These are phyloP conservation scores for Illadopsis cleaveri DNA, from an alignment of 2,113 vertebrate genomes.

Conservation along the genomic window DNA sequence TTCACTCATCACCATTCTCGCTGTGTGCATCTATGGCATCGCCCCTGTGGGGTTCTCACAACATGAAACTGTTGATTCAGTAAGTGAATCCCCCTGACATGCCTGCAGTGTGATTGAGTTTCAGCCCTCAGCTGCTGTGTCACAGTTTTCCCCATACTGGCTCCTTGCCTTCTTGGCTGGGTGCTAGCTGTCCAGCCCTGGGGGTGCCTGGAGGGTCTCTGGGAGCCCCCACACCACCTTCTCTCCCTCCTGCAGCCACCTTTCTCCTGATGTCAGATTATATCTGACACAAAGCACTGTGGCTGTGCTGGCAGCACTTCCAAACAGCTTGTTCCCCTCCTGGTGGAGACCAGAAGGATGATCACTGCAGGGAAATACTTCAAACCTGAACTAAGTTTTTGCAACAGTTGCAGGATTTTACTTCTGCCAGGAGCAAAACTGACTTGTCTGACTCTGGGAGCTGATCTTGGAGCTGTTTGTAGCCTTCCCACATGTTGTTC, in stretches of 20 bases:
- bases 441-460: neutral
- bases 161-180: neutral
- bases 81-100: slow-evolving; percentile 72
- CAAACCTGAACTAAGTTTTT: neutral
- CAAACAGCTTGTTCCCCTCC: neutral
- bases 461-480: neutral
- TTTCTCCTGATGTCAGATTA: neutral
- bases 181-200: neutral
- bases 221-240: neutral
- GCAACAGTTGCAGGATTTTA: neutral
- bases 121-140: neutral
- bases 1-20: slow-evolving; percentile 93
- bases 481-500: neutral
- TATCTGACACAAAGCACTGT: neutral
- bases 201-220: neutral
- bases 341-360: neutral
- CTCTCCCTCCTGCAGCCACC: neutral
- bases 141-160: neutral
- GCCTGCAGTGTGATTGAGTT: neutral
- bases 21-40: slow-evolving; percentile 95
- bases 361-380: neutral
- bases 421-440: neutral
- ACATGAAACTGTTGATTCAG: slow-evolving; percentile 96
- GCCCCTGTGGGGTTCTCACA: slow-evolving; percentile 98
- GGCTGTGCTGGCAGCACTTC: neutral